Conservation (phyloP, 2,888 invertebrate species). For the Ormyrus labotus region DNA sequence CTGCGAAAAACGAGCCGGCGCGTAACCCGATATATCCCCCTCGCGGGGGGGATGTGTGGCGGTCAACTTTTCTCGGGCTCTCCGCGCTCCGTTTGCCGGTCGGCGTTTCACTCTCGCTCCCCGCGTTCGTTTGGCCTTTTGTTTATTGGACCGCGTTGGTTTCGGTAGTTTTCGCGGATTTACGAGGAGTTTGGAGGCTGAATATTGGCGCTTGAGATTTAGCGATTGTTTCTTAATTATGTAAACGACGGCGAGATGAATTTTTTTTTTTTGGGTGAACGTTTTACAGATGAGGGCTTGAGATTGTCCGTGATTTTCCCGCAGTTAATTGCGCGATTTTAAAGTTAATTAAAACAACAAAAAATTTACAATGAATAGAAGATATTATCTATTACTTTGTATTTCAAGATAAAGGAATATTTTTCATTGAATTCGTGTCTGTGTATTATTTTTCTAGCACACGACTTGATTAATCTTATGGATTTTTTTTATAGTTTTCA, state of each 20-base stretch:
- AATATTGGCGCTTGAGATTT: too few relatives aligned
- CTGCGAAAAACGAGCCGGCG: constrained; percentile 41
- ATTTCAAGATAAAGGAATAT: constrained; percentile 5
- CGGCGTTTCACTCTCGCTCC: too few relatives aligned
- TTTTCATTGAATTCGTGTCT: neutral
- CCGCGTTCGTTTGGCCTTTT: too few relatives aligned
- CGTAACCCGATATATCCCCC: constrained; percentile 26
- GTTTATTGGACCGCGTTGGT: too few relatives aligned
- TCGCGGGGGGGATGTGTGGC: constrained; percentile 30
- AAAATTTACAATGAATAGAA: neutral
- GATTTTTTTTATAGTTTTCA: neutral
- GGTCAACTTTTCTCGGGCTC: constrained; percentile 33
- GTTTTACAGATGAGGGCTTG: too few relatives aligned
- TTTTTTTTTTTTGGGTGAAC: too few relatives aligned
- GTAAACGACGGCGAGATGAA: too few relatives aligned
- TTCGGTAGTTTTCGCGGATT: too few relatives aligned
- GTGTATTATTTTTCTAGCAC: neutral
- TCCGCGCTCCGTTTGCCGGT: too few relatives aligned
- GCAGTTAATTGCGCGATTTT: neutral
- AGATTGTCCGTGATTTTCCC: neutral
- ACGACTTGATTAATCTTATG: neutral
- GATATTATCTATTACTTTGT: neutral
- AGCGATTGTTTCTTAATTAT: too few relatives aligned
- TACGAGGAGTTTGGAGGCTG: too few relatives aligned
- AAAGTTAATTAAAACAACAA: constrained; percentile 2